Percentiles rank a stretch among this genome's conserved stretches.
Evolutionary conservation across 2,797 vertebrate species (phyloP).

Genomic region (Sorex maritimensis): DNA sequence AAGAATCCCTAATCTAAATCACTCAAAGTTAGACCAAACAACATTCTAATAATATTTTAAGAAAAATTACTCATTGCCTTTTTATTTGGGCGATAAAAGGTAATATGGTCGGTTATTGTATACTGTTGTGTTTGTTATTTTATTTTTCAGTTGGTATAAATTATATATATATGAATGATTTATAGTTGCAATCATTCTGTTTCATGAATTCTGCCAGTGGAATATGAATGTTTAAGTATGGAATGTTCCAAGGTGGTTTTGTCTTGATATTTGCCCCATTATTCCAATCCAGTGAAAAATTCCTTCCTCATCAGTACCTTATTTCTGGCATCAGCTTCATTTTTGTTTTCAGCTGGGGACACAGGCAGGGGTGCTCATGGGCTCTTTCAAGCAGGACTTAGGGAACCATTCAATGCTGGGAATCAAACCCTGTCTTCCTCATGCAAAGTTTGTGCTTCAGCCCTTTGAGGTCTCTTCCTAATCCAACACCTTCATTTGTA

Average conservation of each 20-base stretch:
- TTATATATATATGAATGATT: neutral
- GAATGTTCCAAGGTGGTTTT: neutral
- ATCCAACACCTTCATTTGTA: no score
- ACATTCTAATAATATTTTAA: neutral
- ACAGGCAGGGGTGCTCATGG: no score
- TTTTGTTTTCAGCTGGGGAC: no score
- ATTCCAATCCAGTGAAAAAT: neutral
- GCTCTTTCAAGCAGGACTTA: no score
- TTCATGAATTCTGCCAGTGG: neutral
- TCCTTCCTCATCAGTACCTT: fast-evolving
- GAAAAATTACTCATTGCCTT: neutral
- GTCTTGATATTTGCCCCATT: neutral
- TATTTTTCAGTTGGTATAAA: neutral
- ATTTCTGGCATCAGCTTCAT: neutral
- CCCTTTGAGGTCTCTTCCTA: no score
- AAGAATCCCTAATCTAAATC: no score
- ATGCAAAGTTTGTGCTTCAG: no score
- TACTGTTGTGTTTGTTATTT: neutral
- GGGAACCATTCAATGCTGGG: no score
- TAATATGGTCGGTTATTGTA: neutral
- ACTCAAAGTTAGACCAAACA: neutral
- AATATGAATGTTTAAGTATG: neutral
- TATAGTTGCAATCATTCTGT: neutral
- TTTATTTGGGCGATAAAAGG: neutral
- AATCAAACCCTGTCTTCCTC: no score